A percentile compares a stretch with the other conserved stretches of the same genome.
Conservation (phyloP, 2,113 vertebrate genomes). For the Anolis sagrei region DNA sequence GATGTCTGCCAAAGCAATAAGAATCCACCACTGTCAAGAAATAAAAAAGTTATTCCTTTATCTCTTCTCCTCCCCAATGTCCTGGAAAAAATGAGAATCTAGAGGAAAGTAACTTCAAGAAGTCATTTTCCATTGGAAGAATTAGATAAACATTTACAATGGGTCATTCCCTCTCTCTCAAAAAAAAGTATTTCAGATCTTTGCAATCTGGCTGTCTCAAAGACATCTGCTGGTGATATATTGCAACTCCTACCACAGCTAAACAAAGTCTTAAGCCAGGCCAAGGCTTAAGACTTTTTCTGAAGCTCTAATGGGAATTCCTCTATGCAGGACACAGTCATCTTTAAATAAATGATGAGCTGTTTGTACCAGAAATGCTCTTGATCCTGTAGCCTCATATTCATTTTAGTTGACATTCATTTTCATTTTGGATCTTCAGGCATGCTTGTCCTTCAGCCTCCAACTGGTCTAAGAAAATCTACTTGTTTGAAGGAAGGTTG, state of each 20-base stretch:
- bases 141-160: neutral
- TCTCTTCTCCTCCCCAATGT: neutral
- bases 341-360: conserved; percentile 19
- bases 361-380: neutral
- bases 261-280: conserved; percentile 18
- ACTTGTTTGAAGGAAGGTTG: neutral
- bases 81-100: neutral
- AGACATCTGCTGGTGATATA: neutral
- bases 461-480: conserved; percentile 12
- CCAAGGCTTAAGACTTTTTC: neutral
- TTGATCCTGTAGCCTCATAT: neutral
- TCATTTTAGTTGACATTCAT: conserved; percentile 21
- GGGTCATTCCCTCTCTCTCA: neutral
- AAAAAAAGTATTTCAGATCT: conserved; percentile 11
- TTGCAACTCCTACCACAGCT: neutral
- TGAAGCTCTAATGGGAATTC: neutral
- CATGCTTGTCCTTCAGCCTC: conserved; percentile 29
- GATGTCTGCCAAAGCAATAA: conserved; percentile 15
- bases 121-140: conserved; percentile 6
- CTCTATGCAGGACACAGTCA: neutral
- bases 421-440: neutral
- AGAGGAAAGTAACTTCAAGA: conserved; percentile 6
- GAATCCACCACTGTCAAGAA: conserved; percentile 20
- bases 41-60: conserved; percentile 2
- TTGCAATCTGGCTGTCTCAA: neutral